Evolutionary conservation across 2,113 vertebrate genomes (phyloP).

Genomic region (Macquaria australasica): DNA sequence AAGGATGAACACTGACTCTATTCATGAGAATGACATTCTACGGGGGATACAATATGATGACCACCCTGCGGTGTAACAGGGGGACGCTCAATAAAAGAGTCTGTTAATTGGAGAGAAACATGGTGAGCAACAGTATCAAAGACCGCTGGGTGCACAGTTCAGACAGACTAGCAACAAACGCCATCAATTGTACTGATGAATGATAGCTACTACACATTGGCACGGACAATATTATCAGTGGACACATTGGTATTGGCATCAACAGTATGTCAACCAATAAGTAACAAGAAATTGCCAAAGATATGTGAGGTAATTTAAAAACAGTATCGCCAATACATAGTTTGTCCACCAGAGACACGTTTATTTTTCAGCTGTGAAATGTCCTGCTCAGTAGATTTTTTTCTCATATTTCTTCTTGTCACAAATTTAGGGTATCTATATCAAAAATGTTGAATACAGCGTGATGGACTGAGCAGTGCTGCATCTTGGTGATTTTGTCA

Average conservation of each 20-base stretch:
- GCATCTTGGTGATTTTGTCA: background rate
- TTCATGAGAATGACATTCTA: slow-evolving; percentile 77
- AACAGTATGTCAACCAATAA: background rate
- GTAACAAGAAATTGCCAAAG: background rate
- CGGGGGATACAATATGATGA: slow-evolving; percentile 76
- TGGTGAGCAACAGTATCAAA: slow-evolving; percentile 68
- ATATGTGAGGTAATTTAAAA: background rate
- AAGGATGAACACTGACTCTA: slow-evolving; percentile 75
- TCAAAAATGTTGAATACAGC: background rate
- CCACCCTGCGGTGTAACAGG: slow-evolving; percentile 69
- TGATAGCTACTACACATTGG: background rate
- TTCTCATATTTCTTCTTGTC: background rate
- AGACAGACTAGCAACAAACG: slow-evolving; percentile 37
- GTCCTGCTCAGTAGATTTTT: background rate
- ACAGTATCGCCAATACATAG: background rate
- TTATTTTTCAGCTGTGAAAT: background rate
- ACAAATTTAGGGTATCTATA: background rate
- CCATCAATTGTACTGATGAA: background rate
- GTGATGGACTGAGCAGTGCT: background rate
- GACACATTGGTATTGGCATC: background rate
- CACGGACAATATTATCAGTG: too few relatives aligned
- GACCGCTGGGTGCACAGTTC: slow-evolving; percentile 52
- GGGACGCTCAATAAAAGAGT: slow-evolving; percentile 70
- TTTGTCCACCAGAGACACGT: background rate
- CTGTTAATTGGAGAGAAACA: slow-evolving; percentile 78